Conservation (phyloP, 2,113 vertebrate genomes). For the Prunella fulvescens region DNA sequence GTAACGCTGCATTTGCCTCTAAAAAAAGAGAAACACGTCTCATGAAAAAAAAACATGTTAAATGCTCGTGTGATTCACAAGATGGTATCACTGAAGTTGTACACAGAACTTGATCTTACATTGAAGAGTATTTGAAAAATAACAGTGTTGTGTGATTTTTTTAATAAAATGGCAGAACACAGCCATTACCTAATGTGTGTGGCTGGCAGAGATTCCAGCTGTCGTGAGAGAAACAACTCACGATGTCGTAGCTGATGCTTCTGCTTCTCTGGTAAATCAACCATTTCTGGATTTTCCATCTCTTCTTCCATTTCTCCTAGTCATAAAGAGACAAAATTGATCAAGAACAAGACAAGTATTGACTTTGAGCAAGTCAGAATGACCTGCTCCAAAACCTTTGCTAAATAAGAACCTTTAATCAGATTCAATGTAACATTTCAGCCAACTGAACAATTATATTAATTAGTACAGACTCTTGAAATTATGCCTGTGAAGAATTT, state of each 20-base stretch:
- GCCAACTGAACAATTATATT: background rate
- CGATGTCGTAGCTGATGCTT: slow-evolving; percentile 94
- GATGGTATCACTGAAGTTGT: background rate
- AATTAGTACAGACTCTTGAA: background rate
- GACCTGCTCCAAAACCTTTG: background rate
- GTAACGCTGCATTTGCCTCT: slow-evolving; percentile 98
- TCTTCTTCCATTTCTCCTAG: slow-evolving; percentile 95
- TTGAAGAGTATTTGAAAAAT: background rate
- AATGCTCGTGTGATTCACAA: background rate
- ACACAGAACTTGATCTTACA: background rate
- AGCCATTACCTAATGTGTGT: slow-evolving; percentile 90
- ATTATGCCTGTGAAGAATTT: background rate
- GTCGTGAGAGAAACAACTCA: slow-evolving; percentile 93
- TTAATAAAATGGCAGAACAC: background rate
- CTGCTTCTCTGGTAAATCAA: slow-evolving; percentile 91
- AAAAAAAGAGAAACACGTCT: slow-evolving; percentile 28
- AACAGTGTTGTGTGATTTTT: background rate
- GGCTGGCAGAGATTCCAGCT: slow-evolving; percentile 93
- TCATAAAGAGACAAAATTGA: background rate
- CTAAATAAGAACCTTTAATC: background rate
- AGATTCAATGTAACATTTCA: background rate
- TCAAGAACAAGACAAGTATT: background rate
- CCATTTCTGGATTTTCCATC: slow-evolving; percentile 94
- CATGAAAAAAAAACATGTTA: background rate
- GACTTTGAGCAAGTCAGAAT: background rate